phyloP scores from a whole-genome alignment of 2,113 vertebrate genomes.

The Osmerus eperlanus region DNA sequence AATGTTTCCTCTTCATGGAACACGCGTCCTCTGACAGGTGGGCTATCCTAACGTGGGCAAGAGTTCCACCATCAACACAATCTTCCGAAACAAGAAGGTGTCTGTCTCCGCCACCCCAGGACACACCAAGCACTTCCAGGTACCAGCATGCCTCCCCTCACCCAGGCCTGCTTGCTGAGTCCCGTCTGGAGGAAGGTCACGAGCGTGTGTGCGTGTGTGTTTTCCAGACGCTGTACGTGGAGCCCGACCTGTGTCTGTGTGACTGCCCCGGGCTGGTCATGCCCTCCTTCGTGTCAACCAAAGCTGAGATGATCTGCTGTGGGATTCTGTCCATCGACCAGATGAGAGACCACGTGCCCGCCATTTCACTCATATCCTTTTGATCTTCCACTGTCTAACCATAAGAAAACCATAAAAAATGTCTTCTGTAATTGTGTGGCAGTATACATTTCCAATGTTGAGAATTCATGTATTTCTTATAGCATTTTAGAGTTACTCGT shows the following conservation, averaged over 20 bases:
- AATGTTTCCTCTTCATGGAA: neutral
- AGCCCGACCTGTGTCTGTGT: constrained; percentile 87
- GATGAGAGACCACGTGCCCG: constrained; percentile 91
- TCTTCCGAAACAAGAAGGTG: constrained; percentile 94
- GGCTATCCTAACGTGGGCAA: constrained; percentile 98
- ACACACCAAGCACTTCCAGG: constrained; percentile 95
- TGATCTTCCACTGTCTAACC: neutral
- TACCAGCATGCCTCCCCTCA: no score
- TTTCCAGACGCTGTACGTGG: constrained; percentile 89
- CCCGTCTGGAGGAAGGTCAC: no score
- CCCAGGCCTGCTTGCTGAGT: no score
- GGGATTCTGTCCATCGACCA: constrained; percentile 96
- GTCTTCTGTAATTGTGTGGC: no score
- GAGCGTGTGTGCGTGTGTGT: neutral
- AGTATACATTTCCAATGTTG: no score
- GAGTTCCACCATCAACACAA: constrained; percentile 97
- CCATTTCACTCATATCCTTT: constrained; percentile 92
- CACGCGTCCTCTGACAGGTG: constrained; percentile 69
- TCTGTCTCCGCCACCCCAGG: constrained; percentile 95
- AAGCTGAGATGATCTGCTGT: constrained; percentile 95
- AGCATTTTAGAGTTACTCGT: no score
- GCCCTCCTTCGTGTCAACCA: constrained; percentile 95
- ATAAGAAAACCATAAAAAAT: no score
- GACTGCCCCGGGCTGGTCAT: constrained; percentile 97
- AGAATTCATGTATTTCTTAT: no score